phyloP scores from a whole-genome alignment of 2,113 vertebrate species.

The Misgurnus mizolepis region DNA sequence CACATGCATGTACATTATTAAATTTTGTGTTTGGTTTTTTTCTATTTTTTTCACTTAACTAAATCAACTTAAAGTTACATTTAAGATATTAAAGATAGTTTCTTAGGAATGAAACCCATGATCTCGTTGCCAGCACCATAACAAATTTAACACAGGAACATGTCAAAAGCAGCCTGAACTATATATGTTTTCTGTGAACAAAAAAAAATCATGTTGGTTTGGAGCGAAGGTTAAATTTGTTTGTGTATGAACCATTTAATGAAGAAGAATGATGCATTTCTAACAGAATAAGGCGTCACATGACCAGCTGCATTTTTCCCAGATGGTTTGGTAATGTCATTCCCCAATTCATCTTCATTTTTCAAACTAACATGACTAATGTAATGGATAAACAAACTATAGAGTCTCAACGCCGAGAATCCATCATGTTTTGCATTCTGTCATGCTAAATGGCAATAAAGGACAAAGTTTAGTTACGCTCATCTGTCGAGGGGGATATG shows the following conservation, averaged over 20 bases:
- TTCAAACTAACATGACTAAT: conserved; percentile 5
- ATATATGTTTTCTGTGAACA: not conserved
- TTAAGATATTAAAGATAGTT: too few relatives aligned
- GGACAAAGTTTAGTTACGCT: conserved; percentile 11
- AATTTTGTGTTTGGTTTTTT: too few relatives aligned
- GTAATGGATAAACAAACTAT: conserved; percentile 15
- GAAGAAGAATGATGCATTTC: not conserved
- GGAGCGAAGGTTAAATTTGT: not conserved
- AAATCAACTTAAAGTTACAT: too few relatives aligned
- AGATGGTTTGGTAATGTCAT: conserved; percentile 29
- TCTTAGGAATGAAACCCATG: too few relatives aligned
- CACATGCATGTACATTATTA: conserved; percentile 1
- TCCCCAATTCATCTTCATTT: conserved; percentile 20
- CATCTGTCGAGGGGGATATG: conserved; percentile 46
- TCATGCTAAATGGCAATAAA: conserved; percentile 27
- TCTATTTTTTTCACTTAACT: too few relatives aligned
- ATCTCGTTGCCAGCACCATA: too few relatives aligned
- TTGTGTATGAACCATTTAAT: not conserved
- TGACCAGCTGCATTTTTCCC: conserved; percentile 1
- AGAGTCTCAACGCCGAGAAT: conserved; percentile 20
- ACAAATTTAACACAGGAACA: too few relatives aligned
- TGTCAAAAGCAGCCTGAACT: too few relatives aligned
- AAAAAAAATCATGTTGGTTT: not conserved
- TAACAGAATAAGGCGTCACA: conserved; percentile 1
- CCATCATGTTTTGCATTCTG: conserved; percentile 51